phyloP scores from a whole-genome alignment of 2,888 invertebrate genomes.

The Corbicula japonica region DNA sequence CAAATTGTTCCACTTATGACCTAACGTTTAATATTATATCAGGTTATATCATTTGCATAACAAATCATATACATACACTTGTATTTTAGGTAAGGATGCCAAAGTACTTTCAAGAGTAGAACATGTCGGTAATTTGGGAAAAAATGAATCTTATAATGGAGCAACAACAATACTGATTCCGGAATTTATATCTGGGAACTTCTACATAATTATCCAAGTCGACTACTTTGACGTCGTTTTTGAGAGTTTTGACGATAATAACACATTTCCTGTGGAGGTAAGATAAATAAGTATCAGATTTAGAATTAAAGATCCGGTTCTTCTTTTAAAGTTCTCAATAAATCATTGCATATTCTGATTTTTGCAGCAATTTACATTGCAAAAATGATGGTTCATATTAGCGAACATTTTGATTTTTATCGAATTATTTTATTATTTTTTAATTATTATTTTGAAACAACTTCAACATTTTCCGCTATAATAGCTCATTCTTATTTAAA shows the following conservation, averaged over 20 bases:
- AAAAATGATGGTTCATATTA: neutral
- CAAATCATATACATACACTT: too few species aligned
- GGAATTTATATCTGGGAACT: conserved; percentile 36
- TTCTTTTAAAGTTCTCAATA: too few species aligned
- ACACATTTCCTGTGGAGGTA: conserved; percentile 22
- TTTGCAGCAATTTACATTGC: neutral
- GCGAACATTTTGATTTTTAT: too few species aligned
- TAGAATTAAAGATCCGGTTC: neutral
- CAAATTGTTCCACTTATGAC: too few species aligned
- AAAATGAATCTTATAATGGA: neutral
- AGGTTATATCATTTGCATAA: too few species aligned
- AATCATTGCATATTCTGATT: too few species aligned
- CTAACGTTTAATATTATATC: too few species aligned
- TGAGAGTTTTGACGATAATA: conserved; percentile 34
- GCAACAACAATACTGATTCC: conserved; percentile 16
- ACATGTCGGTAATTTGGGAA: conserved; percentile 6
- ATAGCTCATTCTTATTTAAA: too few species aligned
- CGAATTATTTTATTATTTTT: too few species aligned
- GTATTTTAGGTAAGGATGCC: conserved; percentile 8
- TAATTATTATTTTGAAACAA: too few species aligned
- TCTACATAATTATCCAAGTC: conserved; percentile 41
- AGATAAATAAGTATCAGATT: neutral
- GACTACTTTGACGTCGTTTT: conserved; percentile 39
- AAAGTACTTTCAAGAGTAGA: neutral
- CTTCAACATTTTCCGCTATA: too few species aligned